Evolutionary conservation across 1,140 invertebrate genomes (phyloP).

Genomic region (Lineus longissimus): DNA sequence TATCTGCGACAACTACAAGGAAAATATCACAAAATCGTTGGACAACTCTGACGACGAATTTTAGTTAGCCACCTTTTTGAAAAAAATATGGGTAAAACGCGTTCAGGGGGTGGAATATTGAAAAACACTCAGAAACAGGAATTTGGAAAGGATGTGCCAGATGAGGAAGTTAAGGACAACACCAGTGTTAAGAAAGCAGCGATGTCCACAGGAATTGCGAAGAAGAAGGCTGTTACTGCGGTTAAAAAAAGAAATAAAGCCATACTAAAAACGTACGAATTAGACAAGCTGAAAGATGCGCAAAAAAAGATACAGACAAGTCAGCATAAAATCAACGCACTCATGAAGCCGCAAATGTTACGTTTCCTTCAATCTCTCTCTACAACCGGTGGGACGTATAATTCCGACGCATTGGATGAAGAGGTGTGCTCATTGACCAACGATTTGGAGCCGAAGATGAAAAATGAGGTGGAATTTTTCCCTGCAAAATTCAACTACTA

Average conservation of each 20-base stretch:
- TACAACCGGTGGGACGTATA: background rate
- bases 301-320: constrained; percentile 3
- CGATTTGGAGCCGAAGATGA: background rate
- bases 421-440: background rate
- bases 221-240: background rate
- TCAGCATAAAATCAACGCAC: background rate
- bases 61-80: too few species aligned
- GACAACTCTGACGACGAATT: background rate
- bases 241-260: constrained; percentile 6
- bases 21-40: background rate
- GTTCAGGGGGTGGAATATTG: constrained; percentile 1
- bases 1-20: background rate
- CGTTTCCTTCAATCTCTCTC: background rate
- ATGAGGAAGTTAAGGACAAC: background rate
- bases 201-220: background rate
- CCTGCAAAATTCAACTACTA: constrained; percentile 4
- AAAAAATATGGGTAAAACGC: constrained; percentile 3
- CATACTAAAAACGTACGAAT: constrained; percentile 1
- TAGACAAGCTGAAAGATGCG: constrained; percentile 7
- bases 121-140: background rate
- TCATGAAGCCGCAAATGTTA: constrained; percentile 5
- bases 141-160: background rate
- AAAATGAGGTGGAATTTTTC: background rate
- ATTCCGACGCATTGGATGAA: background rate
- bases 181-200: background rate